Conservation (phyloP, 2,113 vertebrate species). For the Orycteropus afer region DNA sequence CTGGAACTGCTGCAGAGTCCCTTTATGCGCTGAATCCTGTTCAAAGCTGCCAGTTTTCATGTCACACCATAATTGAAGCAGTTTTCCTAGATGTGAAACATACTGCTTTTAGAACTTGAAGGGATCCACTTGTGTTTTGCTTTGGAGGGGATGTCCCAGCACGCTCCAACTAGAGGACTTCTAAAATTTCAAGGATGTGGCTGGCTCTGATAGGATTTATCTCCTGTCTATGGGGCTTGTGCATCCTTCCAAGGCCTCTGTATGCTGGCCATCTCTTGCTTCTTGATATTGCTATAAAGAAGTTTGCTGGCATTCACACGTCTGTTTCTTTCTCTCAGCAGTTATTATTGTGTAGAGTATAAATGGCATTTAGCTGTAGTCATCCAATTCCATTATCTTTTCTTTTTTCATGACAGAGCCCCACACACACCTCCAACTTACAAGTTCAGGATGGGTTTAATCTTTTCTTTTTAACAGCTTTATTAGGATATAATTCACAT, state of each 20-base stretch:
- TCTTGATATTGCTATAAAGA: constrained; percentile 11
- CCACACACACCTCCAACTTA: not conserved
- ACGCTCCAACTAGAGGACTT: not conserved
- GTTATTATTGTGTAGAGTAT: not conserved
- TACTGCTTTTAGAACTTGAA: not conserved
- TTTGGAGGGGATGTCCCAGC: not conserved
- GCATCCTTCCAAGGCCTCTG: not conserved
- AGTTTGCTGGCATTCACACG: not conserved
- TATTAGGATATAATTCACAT: too few species aligned
- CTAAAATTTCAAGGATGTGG: not conserved
- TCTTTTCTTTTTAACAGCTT: constrained; percentile 4
- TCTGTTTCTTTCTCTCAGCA: not conserved
- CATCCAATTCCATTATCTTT: not conserved
- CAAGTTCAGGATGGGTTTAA: not conserved
- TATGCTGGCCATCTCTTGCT: not conserved
- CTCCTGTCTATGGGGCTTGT: not conserved
- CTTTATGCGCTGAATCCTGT: not conserved
- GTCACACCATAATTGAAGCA: not conserved
- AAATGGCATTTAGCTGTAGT: not conserved
- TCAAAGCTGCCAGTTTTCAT: constrained; percentile 10
- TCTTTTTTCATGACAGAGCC: not conserved
- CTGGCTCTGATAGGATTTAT: not conserved
- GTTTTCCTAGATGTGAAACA: not conserved
- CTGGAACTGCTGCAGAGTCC: not conserved
- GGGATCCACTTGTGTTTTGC: not conserved